Percentiles rank a stretch among this genome's conserved stretches.
Conservation (phyloP, 2,797 vertebrate species). For the Cygnus olor region DNA sequence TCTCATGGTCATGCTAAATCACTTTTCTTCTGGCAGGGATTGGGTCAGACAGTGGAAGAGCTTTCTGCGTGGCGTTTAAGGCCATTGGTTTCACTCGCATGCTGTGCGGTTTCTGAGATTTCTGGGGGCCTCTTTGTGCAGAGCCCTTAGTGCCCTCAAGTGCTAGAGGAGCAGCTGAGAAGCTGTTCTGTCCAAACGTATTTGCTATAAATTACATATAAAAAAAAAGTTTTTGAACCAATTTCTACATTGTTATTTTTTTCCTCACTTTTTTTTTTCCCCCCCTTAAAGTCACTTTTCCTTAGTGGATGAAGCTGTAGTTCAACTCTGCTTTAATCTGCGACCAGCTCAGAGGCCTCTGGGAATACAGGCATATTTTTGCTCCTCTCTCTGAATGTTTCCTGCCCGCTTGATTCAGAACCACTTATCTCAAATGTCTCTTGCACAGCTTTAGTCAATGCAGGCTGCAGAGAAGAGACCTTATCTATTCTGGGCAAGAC, state of each 20-base stretch:
- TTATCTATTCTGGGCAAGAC: background rate
- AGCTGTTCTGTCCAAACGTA: background rate
- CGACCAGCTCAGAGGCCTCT: background rate
- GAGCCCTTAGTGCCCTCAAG: background rate
- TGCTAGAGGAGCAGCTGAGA: background rate
- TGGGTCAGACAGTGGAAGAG: background rate
- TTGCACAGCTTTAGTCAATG: background rate
- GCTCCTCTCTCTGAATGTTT: background rate
- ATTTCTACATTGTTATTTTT: background rate
- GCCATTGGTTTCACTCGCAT: background rate
- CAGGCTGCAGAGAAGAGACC: background rate
- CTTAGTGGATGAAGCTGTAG: background rate
- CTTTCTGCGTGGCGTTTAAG: background rate
- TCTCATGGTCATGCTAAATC: background rate
- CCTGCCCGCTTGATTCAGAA: background rate
- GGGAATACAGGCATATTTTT: background rate
- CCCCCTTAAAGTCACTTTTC: background rate
- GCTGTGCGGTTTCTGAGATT: background rate
- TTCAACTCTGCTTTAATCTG: background rate
- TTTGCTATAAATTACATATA: background rate
- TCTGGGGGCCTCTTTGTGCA: background rate
- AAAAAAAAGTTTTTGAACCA: background rate
- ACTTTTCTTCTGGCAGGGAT: background rate
- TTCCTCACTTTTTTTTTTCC: background rate
- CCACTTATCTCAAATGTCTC: background rate